Conservation (phyloP, 2,113 vertebrate genomes). For the Boulengerochromis microlepis region DNA sequence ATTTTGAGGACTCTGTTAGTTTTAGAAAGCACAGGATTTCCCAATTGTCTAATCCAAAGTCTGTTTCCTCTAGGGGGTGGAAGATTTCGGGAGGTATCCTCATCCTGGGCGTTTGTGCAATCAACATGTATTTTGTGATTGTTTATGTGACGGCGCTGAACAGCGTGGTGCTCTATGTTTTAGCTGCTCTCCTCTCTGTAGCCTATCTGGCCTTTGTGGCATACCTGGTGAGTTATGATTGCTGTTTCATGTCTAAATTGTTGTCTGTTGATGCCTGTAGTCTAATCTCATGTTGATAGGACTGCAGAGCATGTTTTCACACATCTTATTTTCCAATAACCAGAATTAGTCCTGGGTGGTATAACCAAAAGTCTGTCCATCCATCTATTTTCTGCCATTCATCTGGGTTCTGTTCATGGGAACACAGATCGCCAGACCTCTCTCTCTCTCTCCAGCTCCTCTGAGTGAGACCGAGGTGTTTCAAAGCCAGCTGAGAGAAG, state of each 20-base stretch:
- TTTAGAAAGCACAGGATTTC: neutral
- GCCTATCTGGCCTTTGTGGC: conserved; percentile 84
- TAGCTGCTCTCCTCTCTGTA: conserved; percentile 76
- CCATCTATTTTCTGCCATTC: neutral
- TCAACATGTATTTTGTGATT: conserved; percentile 95
- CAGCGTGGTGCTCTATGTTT: conserved; percentile 76
- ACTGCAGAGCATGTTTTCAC: neutral
- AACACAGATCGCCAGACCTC: neutral
- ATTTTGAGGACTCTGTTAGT: neutral
- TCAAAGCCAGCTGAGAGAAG: neutral
- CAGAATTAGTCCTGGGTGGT: neutral
- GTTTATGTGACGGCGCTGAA: conserved; percentile 80
- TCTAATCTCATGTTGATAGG: neutral
- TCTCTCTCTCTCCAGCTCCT: neutral
- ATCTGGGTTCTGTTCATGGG: neutral
- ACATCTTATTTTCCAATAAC: neutral
- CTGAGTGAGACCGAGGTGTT: neutral
- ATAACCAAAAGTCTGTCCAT: neutral
- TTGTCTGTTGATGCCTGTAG: neutral
- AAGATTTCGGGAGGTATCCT: conserved; percentile 79
- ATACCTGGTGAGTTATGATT: conserved; percentile 82
- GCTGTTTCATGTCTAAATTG: neutral
- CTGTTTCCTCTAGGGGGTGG: conserved; percentile 75
- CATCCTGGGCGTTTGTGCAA: conserved; percentile 82
- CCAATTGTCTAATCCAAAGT: neutral